Conservation (phyloP, 2,113 vertebrate species). For the human region DNA sequence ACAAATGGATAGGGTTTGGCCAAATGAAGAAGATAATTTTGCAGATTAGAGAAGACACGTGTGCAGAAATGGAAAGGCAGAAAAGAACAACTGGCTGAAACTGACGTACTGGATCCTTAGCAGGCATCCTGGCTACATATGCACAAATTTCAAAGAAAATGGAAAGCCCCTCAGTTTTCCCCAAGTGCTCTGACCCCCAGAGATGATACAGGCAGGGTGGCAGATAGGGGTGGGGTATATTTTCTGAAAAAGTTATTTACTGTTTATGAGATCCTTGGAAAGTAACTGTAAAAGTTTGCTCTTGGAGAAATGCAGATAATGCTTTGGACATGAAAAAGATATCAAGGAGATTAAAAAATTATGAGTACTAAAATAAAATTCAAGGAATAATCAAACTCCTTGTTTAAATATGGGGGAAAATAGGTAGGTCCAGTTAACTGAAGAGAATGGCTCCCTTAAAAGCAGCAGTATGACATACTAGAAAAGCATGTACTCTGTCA, state of each 20-base stretch:
- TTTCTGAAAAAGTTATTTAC: neutral
- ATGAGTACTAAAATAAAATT: neutral
- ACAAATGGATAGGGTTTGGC: neutral
- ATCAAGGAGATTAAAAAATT: neutral
- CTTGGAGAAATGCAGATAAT: neutral
- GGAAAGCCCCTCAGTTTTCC: neutral
- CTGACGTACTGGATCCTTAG: neutral
- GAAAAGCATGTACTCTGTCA: neutral
- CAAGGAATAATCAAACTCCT: neutral
- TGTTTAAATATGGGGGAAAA: neutral
- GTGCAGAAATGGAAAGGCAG: neutral
- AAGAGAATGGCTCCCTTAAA: neutral
- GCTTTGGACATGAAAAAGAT: neutral
- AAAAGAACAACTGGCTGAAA: neutral
- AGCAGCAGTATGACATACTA: neutral
- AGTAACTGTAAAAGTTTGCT: neutral
- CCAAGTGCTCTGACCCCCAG: neutral
- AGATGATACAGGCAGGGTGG: neutral
- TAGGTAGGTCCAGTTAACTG: neutral
- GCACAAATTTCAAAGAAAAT: neutral
- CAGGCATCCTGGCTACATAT: neutral
- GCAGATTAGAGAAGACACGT: neutral
- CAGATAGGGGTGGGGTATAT: neutral
- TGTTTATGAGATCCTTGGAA: neutral
- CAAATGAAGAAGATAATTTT: neutral